These are phyloP conservation scores for Drosophila fuyamai DNA, from an alignment of 1,140 invertebrate species.

Conservation along the genomic window DNA sequence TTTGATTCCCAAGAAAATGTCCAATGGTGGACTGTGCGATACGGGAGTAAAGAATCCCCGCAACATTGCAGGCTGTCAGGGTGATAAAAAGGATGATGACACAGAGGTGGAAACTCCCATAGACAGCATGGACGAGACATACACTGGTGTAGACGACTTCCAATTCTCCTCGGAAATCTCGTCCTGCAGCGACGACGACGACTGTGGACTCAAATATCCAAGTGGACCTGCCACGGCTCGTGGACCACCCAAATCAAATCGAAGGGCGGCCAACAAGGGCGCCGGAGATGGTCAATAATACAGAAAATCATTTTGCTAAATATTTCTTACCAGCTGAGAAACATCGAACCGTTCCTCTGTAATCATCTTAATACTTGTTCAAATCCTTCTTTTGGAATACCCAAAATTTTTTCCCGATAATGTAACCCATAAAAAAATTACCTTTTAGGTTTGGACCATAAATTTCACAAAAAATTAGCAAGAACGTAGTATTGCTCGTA, in stretches of 20 bases:
- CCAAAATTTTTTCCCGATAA: conserved; percentile 3
- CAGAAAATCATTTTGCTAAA: neutral
- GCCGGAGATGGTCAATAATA: conserved; percentile 68
- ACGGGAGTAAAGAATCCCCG: neutral
- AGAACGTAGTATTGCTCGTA: neutral
- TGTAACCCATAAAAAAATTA: conserved; percentile 6
- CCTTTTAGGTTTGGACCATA: no score
- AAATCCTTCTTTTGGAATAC: conserved; percentile 1
- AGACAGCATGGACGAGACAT: conserved; percentile 64
- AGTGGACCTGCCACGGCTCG: conserved; percentile 46
- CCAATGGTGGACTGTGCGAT: neutral
- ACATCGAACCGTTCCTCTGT: neutral
- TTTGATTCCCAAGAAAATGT: neutral
- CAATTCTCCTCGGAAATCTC: conserved; percentile 67
- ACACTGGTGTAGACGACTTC: conserved; percentile 60
- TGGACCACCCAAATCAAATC: neutral
- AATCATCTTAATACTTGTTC: conserved; percentile 5
- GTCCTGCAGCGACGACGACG: conserved; percentile 60
- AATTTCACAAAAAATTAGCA: neutral
- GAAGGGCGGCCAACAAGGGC: conserved; percentile 46
- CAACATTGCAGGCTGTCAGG: conserved; percentile 11
- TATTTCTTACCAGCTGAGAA: neutral
- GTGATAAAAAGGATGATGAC: conserved; percentile 12
- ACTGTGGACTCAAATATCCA: conserved; percentile 29
- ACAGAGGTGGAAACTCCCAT: conserved; percentile 43